Base-by-base conservation (phyloP, 2,888 invertebrate genomes). In the Lepeophtheirus nordmannii region DNA sequence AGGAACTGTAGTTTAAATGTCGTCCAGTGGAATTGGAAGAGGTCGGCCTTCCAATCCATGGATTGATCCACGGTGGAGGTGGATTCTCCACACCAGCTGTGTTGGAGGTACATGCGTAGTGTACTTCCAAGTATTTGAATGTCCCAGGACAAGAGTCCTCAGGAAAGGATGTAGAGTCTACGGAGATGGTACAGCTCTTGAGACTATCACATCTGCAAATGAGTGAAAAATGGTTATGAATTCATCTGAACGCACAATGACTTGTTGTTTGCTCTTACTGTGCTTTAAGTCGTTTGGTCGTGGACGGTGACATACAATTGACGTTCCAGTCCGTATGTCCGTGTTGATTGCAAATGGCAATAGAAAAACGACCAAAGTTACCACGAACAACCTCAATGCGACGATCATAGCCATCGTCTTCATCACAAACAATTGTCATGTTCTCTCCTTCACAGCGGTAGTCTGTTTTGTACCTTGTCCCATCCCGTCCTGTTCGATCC, bases 311-410 rank as follows among this genome's bases (percentile, higher is more conserved):
- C 86, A 89, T 90, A 77, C 93, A 93, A 78, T 91, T 90, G 72
- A 92, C 89, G 75, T 89, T 89, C 92, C 91, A 92, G 73, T 91
- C 89, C 20, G 89, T 89, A 77, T 90, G 86, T 70, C 92, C 92
- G 74, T 89, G 88, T 77, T 90, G 89, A 77, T 93, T 93, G 80
- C 93, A 93, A 75, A 92, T 89, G 73, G 89, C 88, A 76, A 92
- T 88, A 70, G 89, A 91, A 78, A 90, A 93, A 73, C 90, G 82
- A 64, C 93, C 93, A 76, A 92, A 93, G 80, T 92, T 92, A 68
- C 92, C 92, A 70, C 91, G 82, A 75, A 90, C 87, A 72, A 93
- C 81, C 75, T 89, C 87, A 72, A 93, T 92, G 69, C 88, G 81
- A 72, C 88, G 86, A n/a, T 88, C 89, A 71, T 86, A 85, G 69